Conservation (phyloP, 2,888 invertebrate species). For the Hypomecis atomaria region DNA sequence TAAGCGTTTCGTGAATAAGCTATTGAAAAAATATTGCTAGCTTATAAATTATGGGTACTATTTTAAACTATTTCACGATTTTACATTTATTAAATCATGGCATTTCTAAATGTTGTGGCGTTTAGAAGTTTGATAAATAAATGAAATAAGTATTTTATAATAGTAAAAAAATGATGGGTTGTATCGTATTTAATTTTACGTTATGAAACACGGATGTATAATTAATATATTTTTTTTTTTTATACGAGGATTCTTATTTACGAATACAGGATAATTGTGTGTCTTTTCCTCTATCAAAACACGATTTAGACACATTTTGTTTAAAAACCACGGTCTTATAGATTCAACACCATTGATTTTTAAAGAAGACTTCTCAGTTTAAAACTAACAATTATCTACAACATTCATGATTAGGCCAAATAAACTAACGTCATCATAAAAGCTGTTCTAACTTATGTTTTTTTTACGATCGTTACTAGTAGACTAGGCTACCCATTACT, state of each 20-base stretch:
- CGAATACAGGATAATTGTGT: background rate
- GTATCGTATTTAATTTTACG: too few relatives aligned
- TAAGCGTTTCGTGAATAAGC: background rate
- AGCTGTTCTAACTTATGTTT: background rate
- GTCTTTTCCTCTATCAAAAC: background rate
- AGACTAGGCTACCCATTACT: background rate
- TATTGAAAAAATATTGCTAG: background rate
- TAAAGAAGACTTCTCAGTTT: conserved; percentile 3
- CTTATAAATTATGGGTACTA: too few relatives aligned
- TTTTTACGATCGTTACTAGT: background rate
- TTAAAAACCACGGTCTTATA: background rate
- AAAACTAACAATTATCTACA: background rate
- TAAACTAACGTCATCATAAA: background rate
- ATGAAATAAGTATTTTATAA: too few relatives aligned
- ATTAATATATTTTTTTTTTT: too few relatives aligned
- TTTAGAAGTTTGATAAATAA: too few relatives aligned
- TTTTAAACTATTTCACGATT: too few relatives aligned
- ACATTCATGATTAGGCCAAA: background rate
- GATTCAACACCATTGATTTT: conserved; percentile 1
- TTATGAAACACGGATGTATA: too few relatives aligned
- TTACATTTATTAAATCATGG: too few relatives aligned
- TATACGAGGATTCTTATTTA: background rate
- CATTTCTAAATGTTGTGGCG: too few relatives aligned
- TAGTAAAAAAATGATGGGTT: too few relatives aligned
- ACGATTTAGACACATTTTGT: background rate